These are phyloP conservation scores for Scaptomyza cyrtandrae DNA, from an alignment of 2,888 invertebrate species.

Conservation along the genomic window DNA sequence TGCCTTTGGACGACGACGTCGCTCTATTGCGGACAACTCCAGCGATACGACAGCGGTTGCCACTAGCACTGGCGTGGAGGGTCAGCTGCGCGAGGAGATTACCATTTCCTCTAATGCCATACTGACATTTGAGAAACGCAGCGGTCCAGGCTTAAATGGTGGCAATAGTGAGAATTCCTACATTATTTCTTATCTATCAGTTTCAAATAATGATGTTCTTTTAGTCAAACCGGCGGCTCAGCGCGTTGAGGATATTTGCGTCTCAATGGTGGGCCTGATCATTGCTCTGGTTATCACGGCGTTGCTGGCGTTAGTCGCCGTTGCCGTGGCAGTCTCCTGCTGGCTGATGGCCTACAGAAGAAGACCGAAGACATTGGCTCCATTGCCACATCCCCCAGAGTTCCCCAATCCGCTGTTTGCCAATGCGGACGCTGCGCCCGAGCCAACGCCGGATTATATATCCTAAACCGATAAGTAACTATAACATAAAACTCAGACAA, in stretches of 20 bases:
- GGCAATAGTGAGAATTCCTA: slow-evolving; percentile 87
- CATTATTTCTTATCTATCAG: no score
- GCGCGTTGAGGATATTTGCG: slow-evolving; percentile 93
- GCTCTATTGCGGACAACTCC: slow-evolving; percentile 85
- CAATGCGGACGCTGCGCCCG: slow-evolving; percentile 91
- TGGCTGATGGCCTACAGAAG: slow-evolving; percentile 97
- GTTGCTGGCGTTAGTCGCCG: slow-evolving; percentile 94
- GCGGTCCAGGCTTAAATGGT: slow-evolving; percentile 91
- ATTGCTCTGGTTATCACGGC: slow-evolving; percentile 96
- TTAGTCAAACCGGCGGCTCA: slow-evolving; percentile 85
- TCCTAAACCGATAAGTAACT: slow-evolving; percentile 83
- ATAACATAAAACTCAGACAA: slow-evolving; percentile 37
- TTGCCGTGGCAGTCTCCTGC: slow-evolving; percentile 97
- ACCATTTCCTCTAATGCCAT: slow-evolving; percentile 96
- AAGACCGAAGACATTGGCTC: slow-evolving; percentile 93
- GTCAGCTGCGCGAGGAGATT: slow-evolving; percentile 95
- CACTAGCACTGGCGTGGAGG: slow-evolving; percentile 87
- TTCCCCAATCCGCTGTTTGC: slow-evolving; percentile 97
- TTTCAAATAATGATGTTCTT: not conserved
- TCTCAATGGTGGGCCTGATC: slow-evolving; percentile 96
- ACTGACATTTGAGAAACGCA: slow-evolving; percentile 92
- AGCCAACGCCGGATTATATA: slow-evolving; percentile 93
- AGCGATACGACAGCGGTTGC: slow-evolving; percentile 86
- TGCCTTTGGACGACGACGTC: slow-evolving; percentile 93
- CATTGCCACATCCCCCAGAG: slow-evolving; percentile 96